Evolutionary conservation across 1,140 invertebrate genomes (phyloP), one percentile per base, ranked within the genome.

Genomic region (Delia radicum): DNA sequence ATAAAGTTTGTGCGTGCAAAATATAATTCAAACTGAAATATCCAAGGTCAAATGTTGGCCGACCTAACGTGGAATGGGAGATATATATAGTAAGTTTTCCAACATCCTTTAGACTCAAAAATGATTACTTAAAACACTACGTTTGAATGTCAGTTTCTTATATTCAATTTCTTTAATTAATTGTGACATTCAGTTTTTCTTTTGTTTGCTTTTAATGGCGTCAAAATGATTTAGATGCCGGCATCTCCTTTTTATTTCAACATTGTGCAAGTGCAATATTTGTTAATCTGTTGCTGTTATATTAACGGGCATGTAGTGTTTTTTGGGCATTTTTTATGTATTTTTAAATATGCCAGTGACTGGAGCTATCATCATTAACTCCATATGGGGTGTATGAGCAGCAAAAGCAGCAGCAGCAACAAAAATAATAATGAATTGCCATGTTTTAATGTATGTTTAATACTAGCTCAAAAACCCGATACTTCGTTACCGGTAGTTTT

Each of bases 211-310:
- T 12, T 48, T 63, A 63, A 63, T 75, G 78, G 79, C 77, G 80
- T 78, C 80, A 80, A 81, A 81, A 82, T 83, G 81, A 82, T 80
- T 81, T 83, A 80, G 80, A 76, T 74, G 48, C 21, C n/a, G 48
- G 48, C 7, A 6, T 33, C 26, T 71, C 21, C 21, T 27, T 27
- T 63, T 27, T 63, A 4, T 21, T 26, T 37, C 29, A 33, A 65
- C 3, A 42, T 42, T 42, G 26, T 37, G 29, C 29, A 33, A 69
- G 29, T 37, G 31, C 65, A 69, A 69, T 69, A 31, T 33, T 31
- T 33, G 29, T 69, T 37, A 69, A 69, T 29, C 65, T 69, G 65
- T 33, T 69, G 75, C 61, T 73, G 37, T 75, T 76, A 48, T 77
- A 78, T 33, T 31, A 28, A 29, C 10, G n/a, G 27, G 2, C 26